These are phyloP conservation scores for Gambusia affinis DNA, from an alignment of 2,113 vertebrate species.

Conservation along the genomic window DNA sequence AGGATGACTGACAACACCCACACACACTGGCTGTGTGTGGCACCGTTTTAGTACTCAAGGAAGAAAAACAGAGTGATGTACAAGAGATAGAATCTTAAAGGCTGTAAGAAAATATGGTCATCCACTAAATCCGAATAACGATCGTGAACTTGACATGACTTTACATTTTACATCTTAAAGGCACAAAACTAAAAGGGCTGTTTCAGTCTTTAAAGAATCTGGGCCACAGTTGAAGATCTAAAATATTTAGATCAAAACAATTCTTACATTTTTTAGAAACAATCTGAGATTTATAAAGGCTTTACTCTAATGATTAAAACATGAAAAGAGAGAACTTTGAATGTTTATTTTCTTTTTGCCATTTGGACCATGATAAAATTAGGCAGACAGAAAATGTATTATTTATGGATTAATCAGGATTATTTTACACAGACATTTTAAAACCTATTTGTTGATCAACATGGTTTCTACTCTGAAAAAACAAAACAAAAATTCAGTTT, in stretches of 20 bases:
- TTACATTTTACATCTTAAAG: not conserved
- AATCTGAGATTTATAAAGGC: not conserved
- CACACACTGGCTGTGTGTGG: not conserved
- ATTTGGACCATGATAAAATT: not conserved
- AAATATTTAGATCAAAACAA: too few relatives aligned
- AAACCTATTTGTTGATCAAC: not conserved
- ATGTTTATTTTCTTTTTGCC: not conserved
- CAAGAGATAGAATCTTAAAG: not conserved
- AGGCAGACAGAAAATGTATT: not conserved
- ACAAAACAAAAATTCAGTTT: too few relatives aligned
- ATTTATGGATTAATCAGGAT: not conserved
- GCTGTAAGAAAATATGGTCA: not conserved
- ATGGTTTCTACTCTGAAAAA: not conserved
- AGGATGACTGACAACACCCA: not conserved
- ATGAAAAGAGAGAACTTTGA: not conserved
- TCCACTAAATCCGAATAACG: not conserved
- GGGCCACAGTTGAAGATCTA: too few relatives aligned
- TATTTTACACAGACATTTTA: not conserved
- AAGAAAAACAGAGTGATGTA: not conserved
- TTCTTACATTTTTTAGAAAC: not conserved
- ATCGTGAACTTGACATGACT: not conserved
- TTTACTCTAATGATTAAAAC: not conserved
- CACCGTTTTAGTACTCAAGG: not conserved
- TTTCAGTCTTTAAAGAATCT: too few relatives aligned
- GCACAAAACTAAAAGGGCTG: not conserved